Evolutionary conservation across 1,140 invertebrate species (phyloP).

Genomic region (Phocides pigmalion): DNA sequence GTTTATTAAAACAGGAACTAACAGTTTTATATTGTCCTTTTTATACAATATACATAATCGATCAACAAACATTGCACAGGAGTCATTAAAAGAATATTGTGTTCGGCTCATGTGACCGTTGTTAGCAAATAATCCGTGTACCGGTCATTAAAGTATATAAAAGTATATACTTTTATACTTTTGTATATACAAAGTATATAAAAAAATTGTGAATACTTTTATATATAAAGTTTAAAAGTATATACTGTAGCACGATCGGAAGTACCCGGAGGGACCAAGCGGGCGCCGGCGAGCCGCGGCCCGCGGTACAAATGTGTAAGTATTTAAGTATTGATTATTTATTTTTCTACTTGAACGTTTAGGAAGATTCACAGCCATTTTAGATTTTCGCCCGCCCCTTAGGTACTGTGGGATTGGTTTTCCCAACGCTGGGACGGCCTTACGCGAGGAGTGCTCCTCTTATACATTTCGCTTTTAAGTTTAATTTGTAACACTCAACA

Average conservation of each 20-base stretch:
- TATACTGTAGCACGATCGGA: neutral
- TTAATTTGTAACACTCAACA: too few relatives aligned
- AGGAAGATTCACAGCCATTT: conserved; percentile 66
- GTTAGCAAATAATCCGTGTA: neutral
- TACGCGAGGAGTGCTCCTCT: conserved; percentile 16
- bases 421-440: conserved; percentile 17
- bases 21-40: too few relatives aligned
- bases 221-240: neutral
- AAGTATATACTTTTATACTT: too few relatives aligned
- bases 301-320: conserved; percentile 35
- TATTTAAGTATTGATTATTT: conserved; percentile 64
- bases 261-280: conserved; percentile 25
- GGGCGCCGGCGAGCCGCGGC: neutral
- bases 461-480: conserved; percentile 1
- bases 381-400: conserved; percentile 40
- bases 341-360: conserved; percentile 68
- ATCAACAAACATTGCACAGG: too few relatives aligned
- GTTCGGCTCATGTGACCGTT: neutral
- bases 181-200: too few relatives aligned
- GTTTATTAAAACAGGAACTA: too few relatives aligned
- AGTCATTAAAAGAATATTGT: too few relatives aligned
- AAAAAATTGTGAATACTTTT: too few relatives aligned
- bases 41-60: too few relatives aligned
- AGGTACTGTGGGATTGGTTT: neutral
- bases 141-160: too few relatives aligned